These are phyloP conservation scores for Holocentrus rufus DNA, from an alignment of 2,797 vertebrate genomes.

Conservation along the genomic window DNA sequence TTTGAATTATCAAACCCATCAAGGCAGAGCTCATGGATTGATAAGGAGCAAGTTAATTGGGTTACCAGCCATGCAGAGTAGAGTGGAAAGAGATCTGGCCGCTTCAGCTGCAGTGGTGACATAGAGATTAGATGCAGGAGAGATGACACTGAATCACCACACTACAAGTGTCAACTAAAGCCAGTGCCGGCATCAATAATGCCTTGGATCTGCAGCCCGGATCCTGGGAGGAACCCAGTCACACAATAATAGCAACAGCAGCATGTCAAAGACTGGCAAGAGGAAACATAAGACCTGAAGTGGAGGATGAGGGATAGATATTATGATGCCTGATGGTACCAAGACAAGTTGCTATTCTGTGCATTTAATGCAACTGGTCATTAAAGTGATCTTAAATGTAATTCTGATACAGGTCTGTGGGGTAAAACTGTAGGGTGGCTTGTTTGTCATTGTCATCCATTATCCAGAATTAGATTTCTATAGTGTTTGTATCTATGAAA, in stretches of 20 bases:
- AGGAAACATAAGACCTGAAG: not conserved
- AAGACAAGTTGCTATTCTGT: constrained; percentile 8
- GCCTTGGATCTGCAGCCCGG: constrained; percentile 11
- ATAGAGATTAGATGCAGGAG: constrained; percentile 52
- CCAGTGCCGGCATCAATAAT: constrained; percentile 16
- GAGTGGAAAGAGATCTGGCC: constrained; percentile 22
- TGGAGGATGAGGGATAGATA: not conserved
- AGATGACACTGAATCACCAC: constrained; percentile 44
- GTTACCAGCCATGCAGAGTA: constrained; percentile 38
- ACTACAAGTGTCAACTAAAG: constrained; percentile 43
- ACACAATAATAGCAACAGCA: constrained; percentile 8
- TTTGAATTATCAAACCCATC: constrained; percentile 29
- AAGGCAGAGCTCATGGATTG: constrained; percentile 22
- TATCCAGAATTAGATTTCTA: constrained; percentile 26
- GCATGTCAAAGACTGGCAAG: constrained; percentile 8
- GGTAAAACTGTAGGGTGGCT: not conserved
- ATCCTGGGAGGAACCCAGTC: constrained; percentile 29
- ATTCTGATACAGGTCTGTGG: not conserved
- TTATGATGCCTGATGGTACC: constrained; percentile 7
- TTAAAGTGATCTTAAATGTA: constrained; percentile 19
- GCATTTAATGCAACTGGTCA: constrained; percentile 1
- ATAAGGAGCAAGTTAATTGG: constrained; percentile 50
- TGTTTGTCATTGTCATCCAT: constrained; percentile 27
- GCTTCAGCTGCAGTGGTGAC: constrained; percentile 39
- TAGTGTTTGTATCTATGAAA: not conserved